These are phyloP conservation scores for Mylabris phalerata DNA, from an alignment of 1,140 invertebrate genomes.

Conservation along the genomic window DNA sequence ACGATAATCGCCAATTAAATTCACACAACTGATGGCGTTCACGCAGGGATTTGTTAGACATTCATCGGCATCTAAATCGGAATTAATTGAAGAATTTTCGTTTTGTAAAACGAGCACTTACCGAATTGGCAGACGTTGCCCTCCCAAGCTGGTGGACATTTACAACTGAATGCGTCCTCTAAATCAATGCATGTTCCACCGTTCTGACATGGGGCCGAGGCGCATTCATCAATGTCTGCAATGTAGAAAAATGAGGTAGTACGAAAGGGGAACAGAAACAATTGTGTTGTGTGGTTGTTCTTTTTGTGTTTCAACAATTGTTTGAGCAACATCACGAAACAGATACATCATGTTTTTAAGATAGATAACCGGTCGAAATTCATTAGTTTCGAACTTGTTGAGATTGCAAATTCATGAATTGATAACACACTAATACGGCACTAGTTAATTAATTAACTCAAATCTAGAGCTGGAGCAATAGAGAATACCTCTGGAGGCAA, in stretches of 20 bases:
- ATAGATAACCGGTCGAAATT: not conserved
- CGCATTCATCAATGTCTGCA: constrained; percentile 77
- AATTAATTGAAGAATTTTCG: not conserved
- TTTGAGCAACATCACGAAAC: constrained; percentile 7
- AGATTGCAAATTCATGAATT: too few species aligned
- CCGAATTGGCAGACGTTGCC: constrained; percentile 68
- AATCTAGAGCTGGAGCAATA: too few species aligned
- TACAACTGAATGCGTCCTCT: constrained; percentile 67
- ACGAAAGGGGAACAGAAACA: not conserved
- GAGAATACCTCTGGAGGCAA: too few species aligned
- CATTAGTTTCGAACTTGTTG: not conserved
- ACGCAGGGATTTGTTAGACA: constrained; percentile 62
- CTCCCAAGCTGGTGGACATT: constrained; percentile 74
- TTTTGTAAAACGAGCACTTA: not conserved
- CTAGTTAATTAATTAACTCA: too few species aligned
- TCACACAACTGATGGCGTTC: constrained; percentile 73
- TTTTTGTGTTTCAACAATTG: constrained; percentile 6
- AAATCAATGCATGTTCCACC: constrained; percentile 76
- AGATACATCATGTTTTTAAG: constrained; percentile 13
- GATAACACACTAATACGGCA: too few species aligned
- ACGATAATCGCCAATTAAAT: constrained; percentile 74
- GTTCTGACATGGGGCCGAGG: constrained; percentile 76
- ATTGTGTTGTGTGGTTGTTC: too few species aligned
- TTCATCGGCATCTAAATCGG: constrained; percentile 56
- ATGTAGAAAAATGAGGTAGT: constrained; percentile 29